These are phyloP conservation scores for Steinernema carpocapsae DNA, from an alignment of 2,888 invertebrate genomes.

Conservation along the genomic window DNA sequence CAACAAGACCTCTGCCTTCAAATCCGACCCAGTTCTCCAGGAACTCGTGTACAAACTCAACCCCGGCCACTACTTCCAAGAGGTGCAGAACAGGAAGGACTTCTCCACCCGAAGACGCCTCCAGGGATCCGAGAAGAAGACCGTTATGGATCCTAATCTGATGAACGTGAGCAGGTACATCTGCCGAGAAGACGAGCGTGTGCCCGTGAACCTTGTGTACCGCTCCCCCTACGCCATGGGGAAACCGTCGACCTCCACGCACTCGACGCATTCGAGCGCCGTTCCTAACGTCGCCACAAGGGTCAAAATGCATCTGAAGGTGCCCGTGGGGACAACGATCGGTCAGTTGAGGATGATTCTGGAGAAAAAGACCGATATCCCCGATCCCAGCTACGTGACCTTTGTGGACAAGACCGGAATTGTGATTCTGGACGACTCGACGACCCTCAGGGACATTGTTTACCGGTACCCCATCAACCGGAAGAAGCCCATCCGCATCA, in stretches of 20 bases:
- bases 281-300: background rate
- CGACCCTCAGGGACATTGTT: constrained; percentile 18
- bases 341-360: constrained; percentile 5
- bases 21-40: background rate
- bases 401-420: constrained; percentile 11
- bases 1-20: constrained; percentile 24
- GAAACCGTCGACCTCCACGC: constrained; percentile 6
- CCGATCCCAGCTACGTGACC: constrained; percentile 9
- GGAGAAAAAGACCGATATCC: constrained; percentile 28
- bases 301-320: constrained; percentile 18
- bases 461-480: constrained; percentile 27
- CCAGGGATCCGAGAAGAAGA: background rate
- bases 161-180: background rate
- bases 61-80: constrained; percentile 27
- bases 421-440: constrained; percentile 1
- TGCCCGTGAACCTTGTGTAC: constrained; percentile 24
- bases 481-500: constrained; percentile 18
- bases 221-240: constrained; percentile 13
- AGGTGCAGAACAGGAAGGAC: constrained; percentile 5
- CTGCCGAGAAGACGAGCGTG: background rate
- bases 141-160: background rate
- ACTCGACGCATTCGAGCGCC: background rate
- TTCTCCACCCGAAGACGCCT: constrained; percentile 2
- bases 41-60: constrained; percentile 30
- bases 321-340: constrained; percentile 6